These are phyloP conservation scores for Semaprochilodus insignis DNA, from an alignment of 2,797 vertebrate genomes.

Conservation along the genomic window DNA sequence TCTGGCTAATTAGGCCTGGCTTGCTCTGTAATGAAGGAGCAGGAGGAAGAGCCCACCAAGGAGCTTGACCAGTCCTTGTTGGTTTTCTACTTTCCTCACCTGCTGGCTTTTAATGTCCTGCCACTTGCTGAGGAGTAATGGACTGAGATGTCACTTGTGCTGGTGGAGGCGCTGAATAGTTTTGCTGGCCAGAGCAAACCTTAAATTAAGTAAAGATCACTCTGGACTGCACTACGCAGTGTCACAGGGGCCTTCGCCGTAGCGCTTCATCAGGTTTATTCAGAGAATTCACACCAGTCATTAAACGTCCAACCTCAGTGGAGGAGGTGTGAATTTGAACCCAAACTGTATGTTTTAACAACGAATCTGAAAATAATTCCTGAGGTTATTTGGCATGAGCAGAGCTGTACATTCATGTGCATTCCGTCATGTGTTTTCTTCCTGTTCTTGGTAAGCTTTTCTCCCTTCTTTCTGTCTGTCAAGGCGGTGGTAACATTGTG, in stretches of 20 bases:
- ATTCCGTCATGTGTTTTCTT: conserved; percentile 43
- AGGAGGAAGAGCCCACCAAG: conserved; percentile 32
- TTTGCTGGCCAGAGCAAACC: conserved; percentile 18
- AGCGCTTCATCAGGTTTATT: conserved; percentile 19
- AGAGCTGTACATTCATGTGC: conserved; percentile 18
- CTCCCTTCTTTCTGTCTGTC: conserved; percentile 54
- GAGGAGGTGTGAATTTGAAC: conserved; percentile 18
- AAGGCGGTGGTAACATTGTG: conserved; percentile 55
- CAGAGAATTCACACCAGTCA: neutral
- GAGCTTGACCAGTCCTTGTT: conserved; percentile 63
- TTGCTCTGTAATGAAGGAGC: conserved; percentile 66
- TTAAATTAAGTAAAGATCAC: conserved; percentile 30
- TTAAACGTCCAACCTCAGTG: neutral
- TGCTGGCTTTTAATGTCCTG: conserved; percentile 58
- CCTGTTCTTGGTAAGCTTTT: conserved; percentile 45
- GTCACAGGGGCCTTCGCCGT: conserved; percentile 1
- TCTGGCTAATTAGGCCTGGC: conserved; percentile 62
- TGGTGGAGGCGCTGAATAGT: conserved; percentile 11
- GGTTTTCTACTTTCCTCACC: conserved; percentile 60
- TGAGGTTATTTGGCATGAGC: neutral
- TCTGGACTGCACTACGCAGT: conserved; percentile 8
- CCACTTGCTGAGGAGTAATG: conserved; percentile 59
- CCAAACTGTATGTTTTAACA: neutral
- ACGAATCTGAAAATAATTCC: neutral
- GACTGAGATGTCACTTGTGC: conserved; percentile 51